A percentile compares a stretch with the other conserved stretches of the same genome.
Conservation (phyloP, 2,113 vertebrate species). For the Rhegmatorhina hoffmannsi region DNA sequence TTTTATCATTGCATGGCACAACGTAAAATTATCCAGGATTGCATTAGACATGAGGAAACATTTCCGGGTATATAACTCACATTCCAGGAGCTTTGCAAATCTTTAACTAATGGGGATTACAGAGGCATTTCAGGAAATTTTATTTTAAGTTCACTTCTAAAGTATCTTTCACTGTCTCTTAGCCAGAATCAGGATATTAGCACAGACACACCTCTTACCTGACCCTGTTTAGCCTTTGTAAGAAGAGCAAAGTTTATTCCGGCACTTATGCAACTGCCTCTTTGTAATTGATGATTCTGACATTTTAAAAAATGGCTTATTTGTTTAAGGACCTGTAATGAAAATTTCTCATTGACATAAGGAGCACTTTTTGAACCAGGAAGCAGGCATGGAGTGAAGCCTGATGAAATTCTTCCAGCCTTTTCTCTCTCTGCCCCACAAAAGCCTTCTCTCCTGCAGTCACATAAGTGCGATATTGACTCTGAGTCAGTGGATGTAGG, state of each 20-base stretch:
- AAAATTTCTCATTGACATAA: not conserved
- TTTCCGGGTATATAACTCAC: constrained; percentile 7
- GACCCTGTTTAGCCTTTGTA: constrained; percentile 16
- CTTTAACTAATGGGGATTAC: not conserved
- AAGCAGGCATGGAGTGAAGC: not conserved
- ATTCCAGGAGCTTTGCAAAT: not conserved
- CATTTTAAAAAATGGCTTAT: not conserved
- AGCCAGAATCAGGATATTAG: not conserved
- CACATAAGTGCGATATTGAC: not conserved
- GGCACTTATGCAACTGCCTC: not conserved
- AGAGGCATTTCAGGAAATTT: not conserved
- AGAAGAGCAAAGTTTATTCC: constrained; percentile 36
- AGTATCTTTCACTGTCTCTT: not conserved
- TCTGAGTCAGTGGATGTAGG: fast-evolving
- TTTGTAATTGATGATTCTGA: constrained; percentile 34
- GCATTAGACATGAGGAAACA: not conserved
- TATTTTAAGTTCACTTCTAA: not conserved
- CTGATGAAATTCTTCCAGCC: not conserved
- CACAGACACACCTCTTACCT: not conserved
- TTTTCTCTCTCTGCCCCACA: not conserved
- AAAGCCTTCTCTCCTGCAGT: not conserved
- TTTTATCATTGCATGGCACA: not conserved
- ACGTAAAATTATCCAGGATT: not conserved
- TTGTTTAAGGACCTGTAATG: constrained; percentile 24
- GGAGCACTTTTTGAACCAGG: not conserved